Percentiles rank a stretch among this genome's conserved stretches.
phyloP scores from a whole-genome alignment of 2,888 invertebrate genomes.

The Ephialtes manifestator region DNA sequence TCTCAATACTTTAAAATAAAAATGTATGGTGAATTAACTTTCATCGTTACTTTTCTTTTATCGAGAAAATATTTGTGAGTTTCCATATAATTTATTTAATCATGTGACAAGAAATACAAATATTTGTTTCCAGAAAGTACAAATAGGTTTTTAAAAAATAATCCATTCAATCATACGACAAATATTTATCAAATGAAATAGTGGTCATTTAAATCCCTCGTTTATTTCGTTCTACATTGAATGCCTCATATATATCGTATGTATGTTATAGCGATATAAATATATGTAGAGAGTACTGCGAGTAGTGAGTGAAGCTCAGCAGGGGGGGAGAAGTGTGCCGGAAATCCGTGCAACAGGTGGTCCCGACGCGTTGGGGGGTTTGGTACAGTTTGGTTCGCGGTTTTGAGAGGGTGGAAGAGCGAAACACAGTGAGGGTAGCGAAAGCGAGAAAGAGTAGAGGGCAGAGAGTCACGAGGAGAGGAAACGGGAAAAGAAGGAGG shows the following conservation, averaged over 20 bases:
- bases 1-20: too few relatives aligned
- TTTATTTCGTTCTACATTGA: not conserved
- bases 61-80: too few relatives aligned
- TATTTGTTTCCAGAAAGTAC: too few relatives aligned
- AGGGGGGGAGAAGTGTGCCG: slow-evolving; percentile 80
- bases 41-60: too few relatives aligned
- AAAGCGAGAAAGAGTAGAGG: slow-evolving; percentile 23
- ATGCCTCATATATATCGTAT: slow-evolving; percentile 3
- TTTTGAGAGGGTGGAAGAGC: slow-evolving; percentile 71
- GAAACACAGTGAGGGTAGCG: slow-evolving; percentile 61
- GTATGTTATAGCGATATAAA: slow-evolving; percentile 30
- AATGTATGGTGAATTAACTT: too few relatives aligned
- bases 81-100: too few relatives aligned
- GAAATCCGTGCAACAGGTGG: slow-evolving; percentile 85
- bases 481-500: slow-evolving; percentile 30
- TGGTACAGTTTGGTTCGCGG: slow-evolving; percentile 76
- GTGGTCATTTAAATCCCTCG: not conserved
- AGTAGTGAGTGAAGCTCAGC: slow-evolving; percentile 23
- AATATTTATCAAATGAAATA: too few relatives aligned
- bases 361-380: slow-evolving; percentile 74
- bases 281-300: slow-evolving; percentile 52
- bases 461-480: slow-evolving; percentile 38
- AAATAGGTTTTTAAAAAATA: too few relatives aligned
- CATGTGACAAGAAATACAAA: too few relatives aligned
- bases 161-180: too few relatives aligned